Conservation (phyloP, 92 coral and sea anemone genomes). For the Porites lobata region DNA sequence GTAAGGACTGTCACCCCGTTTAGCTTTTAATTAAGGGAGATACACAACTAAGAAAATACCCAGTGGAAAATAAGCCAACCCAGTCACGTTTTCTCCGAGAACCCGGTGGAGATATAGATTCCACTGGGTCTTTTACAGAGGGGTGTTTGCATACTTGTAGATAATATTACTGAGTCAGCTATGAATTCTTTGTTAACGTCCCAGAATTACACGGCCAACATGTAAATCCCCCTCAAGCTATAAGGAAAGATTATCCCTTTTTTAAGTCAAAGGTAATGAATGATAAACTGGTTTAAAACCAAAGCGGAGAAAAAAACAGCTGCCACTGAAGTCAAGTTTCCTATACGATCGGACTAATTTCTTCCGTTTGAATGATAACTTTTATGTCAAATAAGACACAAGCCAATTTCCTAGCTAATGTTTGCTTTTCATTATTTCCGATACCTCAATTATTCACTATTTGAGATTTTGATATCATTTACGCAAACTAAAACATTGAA, state of each 20-base stretch:
- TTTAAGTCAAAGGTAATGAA: neutral
- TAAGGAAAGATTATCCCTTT: neutral
- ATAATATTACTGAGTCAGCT: no score
- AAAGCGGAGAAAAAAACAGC: neutral
- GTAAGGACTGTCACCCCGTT: no score
- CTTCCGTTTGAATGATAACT: constrained; percentile 26
- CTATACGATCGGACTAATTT: neutral
- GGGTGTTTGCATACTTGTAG: no score
- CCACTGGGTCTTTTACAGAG: no score
- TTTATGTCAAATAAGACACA: constrained; percentile 3
- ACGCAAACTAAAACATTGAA: no score
- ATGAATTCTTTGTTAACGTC: no score
- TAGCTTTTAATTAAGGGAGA: no score
- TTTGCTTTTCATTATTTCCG: constrained; percentile 18
- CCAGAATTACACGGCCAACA: no score
- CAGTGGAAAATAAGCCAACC: no score
- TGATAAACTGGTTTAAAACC: neutral
- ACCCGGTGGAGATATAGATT: no score
- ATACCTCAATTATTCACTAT: constrained; percentile 22
- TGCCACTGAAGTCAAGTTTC: neutral
- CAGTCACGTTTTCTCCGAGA: no score
- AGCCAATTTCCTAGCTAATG: constrained; percentile 27
- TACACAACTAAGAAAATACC: no score
- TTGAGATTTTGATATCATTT: neutral
- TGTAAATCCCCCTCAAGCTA: neutral